Base-by-base conservation (phyloP, 64 coral and sea anemone species). In the Hydrozoanthus tunicans region DNA sequence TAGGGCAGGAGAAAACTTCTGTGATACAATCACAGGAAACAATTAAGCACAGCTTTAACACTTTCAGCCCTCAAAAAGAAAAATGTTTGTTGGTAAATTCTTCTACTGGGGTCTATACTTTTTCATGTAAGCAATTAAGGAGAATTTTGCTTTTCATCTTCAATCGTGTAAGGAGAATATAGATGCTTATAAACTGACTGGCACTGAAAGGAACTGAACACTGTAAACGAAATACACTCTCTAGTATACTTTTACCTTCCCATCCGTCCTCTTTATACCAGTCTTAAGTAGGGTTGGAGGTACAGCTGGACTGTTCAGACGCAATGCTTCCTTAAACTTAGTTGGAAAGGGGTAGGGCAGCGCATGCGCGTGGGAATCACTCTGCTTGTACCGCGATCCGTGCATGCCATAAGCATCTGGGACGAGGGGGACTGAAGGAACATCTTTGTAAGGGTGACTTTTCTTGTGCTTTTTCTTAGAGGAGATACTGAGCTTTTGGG, bases 381-480 rank as follows among this genome's bases (percentile, higher is more conserved):
- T 58, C 24, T 59, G 84, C 70, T 88, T 88, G 23, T 91, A 77
- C 54, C 92, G 79, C 20, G 90, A 65, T 6, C 73, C 73, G 8
- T 70, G 75, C 14, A 89, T 56, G 58, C 74, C 82, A 69, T 86
- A 77, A 51, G 86, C 10, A 20, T 86, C 92, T 15, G 92, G 62
- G 15, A 64, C 88, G 85, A 75, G 77, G 65, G 59, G 75, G 9
- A 64, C n/a, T 51, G 79, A 66, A 8, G 70, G 4, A 6, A 89
- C 89, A 53, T 94, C 90, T 62, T 90, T 92, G 70, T 82, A 77
- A 25, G 66, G 60, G 56, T 94, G 92, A 7, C 64, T 73, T 92
- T 91, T 93, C 63, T 96, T 96, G 91, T 85, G 51, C 57, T 94
- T 96, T 68, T 96, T 96, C 79, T 96, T 96, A 0, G 95, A 96